Conservation (phyloP, 2,888 invertebrate species). For the Chrysina gloriosa region DNA sequence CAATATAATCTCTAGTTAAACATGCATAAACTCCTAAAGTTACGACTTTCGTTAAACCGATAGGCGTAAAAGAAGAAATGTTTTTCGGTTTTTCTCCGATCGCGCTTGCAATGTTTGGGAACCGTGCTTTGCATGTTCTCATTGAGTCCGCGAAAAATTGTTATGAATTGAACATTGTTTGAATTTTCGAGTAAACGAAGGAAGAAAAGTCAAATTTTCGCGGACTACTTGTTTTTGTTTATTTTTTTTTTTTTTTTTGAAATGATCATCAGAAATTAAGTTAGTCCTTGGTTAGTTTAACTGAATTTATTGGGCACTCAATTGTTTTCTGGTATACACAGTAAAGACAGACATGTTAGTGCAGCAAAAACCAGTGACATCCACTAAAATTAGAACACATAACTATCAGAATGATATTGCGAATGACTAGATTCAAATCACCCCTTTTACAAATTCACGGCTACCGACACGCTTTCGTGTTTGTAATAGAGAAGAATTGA, state of each 20-base stretch:
- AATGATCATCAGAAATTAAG: constrained; percentile 45
- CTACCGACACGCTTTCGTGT: neutral
- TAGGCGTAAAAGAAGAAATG: neutral
- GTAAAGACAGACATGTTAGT: constrained; percentile 43
- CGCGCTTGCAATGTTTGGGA: constrained; percentile 54
- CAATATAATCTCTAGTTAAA: constrained; percentile 61
- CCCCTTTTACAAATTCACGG: constrained; percentile 11
- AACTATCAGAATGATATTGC: constrained; percentile 24
- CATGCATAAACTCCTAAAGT: constrained; percentile 25
- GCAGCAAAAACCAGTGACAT: constrained; percentile 50
- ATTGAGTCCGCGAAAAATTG: constrained; percentile 15
- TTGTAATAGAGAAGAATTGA: constrained; percentile 19
- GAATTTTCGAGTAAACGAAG: neutral
- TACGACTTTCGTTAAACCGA: constrained; percentile 1
- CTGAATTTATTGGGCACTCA: constrained; percentile 66
- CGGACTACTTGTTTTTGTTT: constrained; percentile 12
- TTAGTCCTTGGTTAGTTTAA: constrained; percentile 61
- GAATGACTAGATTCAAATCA: constrained; percentile 12
- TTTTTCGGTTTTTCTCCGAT: neutral
- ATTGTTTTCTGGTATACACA: constrained; percentile 45
- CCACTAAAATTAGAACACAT: constrained; percentile 33
- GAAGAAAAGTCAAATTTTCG: constrained; percentile 11
- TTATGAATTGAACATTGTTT: neutral
- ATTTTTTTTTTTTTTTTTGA: no score
- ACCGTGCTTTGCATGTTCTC: constrained; percentile 63